These are phyloP conservation scores for Vireo altiloquus DNA, from an alignment of 2,113 vertebrate species.

Conservation along the genomic window DNA sequence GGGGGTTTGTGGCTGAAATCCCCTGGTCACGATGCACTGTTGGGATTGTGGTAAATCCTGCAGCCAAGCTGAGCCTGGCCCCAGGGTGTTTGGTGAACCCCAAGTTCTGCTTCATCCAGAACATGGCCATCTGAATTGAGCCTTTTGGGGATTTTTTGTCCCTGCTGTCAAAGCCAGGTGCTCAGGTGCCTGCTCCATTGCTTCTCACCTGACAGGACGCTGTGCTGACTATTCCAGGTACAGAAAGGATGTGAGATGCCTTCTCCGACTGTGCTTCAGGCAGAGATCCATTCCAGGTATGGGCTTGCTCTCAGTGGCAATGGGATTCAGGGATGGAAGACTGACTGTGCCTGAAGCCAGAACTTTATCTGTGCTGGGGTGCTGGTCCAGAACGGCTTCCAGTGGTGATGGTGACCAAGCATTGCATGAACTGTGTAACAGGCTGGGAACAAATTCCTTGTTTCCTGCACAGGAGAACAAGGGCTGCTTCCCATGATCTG, in stretches of 20 bases:
- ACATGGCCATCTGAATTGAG: background rate
- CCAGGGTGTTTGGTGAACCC: background rate
- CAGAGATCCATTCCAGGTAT: constrained; percentile 57
- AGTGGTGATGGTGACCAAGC: background rate
- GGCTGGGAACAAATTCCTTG: background rate
- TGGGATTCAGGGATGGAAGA: background rate
- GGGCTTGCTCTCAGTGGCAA: background rate
- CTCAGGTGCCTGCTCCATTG: background rate
- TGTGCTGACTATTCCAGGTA: constrained; percentile 65
- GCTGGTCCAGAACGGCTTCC: background rate
- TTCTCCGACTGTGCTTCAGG: constrained; percentile 73
- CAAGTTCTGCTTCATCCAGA: background rate
- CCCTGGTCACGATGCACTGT: accelerated
- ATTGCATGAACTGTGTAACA: too few species aligned
- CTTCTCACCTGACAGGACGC: background rate
- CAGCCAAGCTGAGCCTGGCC: background rate
- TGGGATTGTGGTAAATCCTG: background rate
- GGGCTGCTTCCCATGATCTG: background rate
- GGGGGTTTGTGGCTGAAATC: background rate
- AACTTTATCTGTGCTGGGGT: background rate
- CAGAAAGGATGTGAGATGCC: constrained; percentile 67
- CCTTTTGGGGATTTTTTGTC: background rate
- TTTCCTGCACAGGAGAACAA: background rate
- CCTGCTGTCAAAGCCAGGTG: background rate
- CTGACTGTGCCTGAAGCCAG: background rate